Evolutionary conservation across 2,113 vertebrate species (phyloP).

Genomic region (Coryphaenoides rupestris): DNA sequence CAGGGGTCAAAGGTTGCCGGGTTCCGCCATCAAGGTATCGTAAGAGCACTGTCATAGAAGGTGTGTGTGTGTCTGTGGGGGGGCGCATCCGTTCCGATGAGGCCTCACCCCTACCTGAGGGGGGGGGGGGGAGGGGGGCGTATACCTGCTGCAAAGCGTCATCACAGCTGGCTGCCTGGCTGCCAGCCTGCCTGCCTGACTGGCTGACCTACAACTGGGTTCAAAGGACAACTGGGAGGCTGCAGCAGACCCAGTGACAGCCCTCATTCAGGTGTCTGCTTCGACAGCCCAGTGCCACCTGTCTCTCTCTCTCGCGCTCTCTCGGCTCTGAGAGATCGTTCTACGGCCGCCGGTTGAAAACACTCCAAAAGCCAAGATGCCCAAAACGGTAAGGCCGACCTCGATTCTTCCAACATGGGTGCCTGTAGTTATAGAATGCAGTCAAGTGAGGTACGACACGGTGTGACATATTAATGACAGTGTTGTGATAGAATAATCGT

Average conservation of each 20-base stretch:
- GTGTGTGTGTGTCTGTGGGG: no score
- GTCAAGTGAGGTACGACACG: no score
- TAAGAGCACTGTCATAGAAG: no score
- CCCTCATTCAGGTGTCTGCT: constrained; percentile 28
- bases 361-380: constrained; percentile 73
- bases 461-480: no score
- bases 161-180: neutral
- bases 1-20: no score
- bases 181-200: constrained; percentile 7
- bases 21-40: no score
- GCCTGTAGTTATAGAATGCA: no score
- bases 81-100: no score
- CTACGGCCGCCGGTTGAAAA: constrained; percentile 28
- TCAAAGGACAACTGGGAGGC: constrained; percentile 55
- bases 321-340: constrained; percentile 29
- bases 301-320: neutral
- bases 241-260: constrained; percentile 39
- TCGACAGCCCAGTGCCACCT: neutral
- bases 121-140: no score
- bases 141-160: neutral
- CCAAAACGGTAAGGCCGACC: constrained; percentile 77
- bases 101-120: no score
- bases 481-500: no score
- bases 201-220: constrained; percentile 38
- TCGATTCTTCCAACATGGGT: no score